phyloP scores from a whole-genome alignment of 2,797 vertebrate genomes.

The Ceyx erithaca region DNA sequence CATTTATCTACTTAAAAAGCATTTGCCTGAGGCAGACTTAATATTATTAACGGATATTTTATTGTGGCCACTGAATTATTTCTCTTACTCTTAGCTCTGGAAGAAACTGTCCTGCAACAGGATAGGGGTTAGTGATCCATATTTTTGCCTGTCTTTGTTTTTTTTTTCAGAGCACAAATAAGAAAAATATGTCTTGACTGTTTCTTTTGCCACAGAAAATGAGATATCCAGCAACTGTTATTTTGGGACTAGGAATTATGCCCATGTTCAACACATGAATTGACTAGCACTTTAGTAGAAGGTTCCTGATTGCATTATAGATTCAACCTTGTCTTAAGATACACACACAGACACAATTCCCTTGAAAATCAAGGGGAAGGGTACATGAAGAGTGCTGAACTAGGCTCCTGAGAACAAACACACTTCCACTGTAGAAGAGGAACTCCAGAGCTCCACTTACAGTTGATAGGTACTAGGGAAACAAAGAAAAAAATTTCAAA shows the following conservation, averaged over 20 bases:
- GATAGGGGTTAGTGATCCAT: not conserved
- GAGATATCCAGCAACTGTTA: not conserved
- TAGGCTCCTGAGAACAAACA: not conserved
- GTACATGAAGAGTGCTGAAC: not conserved
- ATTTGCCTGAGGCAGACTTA: not conserved
- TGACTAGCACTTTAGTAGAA: not conserved
- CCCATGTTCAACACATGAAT: not conserved
- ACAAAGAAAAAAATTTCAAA: not conserved
- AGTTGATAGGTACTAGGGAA: not conserved
- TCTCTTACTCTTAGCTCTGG: not conserved
- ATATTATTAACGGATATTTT: constrained; percentile 22
- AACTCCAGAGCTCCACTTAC: not conserved
- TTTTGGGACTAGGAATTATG: not conserved
- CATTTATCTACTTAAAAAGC: not conserved
- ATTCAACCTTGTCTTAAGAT: not conserved
- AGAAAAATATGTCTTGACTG: not conserved
- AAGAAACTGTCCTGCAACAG: not conserved
- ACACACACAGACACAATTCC: not conserved
- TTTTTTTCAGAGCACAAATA: not conserved
- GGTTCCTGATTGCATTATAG: not conserved
- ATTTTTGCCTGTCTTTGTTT: not conserved
- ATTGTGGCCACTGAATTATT: not conserved
- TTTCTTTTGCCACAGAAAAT: not conserved
- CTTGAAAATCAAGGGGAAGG: not conserved
- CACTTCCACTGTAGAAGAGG: not conserved